These are phyloP conservation scores for Lepus timidus DNA, from an alignment of 2,113 vertebrate species.

Conservation along the genomic window DNA sequence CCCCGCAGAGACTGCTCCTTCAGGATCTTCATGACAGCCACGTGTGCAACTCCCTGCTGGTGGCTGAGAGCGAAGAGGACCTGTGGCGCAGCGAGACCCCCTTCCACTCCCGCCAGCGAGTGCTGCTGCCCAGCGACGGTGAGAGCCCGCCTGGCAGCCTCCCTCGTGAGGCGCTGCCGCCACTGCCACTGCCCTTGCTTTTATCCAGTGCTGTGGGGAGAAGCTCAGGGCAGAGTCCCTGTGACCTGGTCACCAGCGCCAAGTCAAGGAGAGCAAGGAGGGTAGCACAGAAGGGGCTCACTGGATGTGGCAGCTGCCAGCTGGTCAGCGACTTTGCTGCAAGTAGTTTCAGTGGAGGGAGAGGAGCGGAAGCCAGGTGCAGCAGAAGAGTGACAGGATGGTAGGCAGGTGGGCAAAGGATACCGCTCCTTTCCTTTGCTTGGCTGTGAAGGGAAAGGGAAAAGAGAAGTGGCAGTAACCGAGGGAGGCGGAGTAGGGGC, in stretches of 20 bases:
- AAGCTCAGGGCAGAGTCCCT: not conserved
- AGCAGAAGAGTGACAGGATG: not conserved
- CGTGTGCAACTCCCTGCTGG: slow-evolving; percentile 96
- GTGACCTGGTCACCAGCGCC: not conserved
- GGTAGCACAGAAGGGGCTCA: not conserved
- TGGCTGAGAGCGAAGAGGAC: slow-evolving; percentile 98
- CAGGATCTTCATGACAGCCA: slow-evolving; percentile 98
- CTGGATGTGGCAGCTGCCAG: not conserved
- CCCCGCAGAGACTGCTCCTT: slow-evolving; percentile 93
- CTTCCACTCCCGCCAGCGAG: slow-evolving; percentile 91
- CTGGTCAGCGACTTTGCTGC: not conserved
- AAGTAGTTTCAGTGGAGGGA: not conserved
- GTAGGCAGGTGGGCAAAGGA: not conserved
- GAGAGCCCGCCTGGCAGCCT: slow-evolving; percentile 26
- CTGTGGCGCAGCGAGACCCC: slow-evolving; percentile 98
- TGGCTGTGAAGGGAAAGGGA: slow-evolving; percentile 17
- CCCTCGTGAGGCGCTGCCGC: not conserved
- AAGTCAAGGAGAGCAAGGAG: not conserved
- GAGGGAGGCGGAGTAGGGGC: not conserved
- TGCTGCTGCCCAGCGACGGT: slow-evolving; percentile 92
- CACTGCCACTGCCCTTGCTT: not conserved
- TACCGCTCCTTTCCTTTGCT: not conserved
- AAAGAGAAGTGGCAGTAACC: not conserved
- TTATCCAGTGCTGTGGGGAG: not conserved
- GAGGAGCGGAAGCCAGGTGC: not conserved